Evolutionary conservation across 2,888 invertebrate genomes (phyloP).

Genomic region (Eristalis tenax): DNA sequence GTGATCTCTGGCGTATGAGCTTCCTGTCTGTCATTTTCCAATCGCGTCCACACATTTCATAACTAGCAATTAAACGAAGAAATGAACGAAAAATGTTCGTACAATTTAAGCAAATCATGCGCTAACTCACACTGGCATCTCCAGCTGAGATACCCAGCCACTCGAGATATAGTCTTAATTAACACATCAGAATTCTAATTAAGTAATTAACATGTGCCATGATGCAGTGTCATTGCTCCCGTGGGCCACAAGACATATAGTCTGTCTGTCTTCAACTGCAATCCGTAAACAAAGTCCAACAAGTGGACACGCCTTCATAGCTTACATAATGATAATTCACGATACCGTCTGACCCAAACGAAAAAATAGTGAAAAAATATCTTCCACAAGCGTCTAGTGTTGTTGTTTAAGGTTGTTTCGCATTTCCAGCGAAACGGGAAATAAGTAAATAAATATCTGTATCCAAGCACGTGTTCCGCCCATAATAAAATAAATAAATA

Average conservation of each 20-base stretch:
- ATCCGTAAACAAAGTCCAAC: neutral
- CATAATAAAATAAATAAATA: neutral
- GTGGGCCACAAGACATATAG: neutral
- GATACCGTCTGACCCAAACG: neutral
- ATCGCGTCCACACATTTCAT: neutral
- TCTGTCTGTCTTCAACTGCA: neutral
- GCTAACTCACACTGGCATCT: neutral
- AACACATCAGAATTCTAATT: slow-evolving; percentile 56
- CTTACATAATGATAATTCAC: neutral
- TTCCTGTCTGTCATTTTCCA: neutral
- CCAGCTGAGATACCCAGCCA: neutral
- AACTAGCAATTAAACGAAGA: neutral
- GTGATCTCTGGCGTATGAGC: neutral
- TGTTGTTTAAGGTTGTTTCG: neutral
- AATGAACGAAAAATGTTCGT: too few relatives aligned
- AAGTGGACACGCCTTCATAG: neutral
- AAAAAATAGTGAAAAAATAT: neutral
- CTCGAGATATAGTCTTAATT: slow-evolving; percentile 15
- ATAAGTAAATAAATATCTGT: neutral
- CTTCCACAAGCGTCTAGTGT: neutral
- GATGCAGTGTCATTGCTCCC: slow-evolving; percentile 54
- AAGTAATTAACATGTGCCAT: slow-evolving; percentile 57
- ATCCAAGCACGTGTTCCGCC: neutral
- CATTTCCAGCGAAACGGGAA: neutral
- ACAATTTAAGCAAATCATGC: neutral